Evolutionary conservation across 2,797 vertebrate genomes (phyloP).

Genomic region (Sciaenops ocellatus): DNA sequence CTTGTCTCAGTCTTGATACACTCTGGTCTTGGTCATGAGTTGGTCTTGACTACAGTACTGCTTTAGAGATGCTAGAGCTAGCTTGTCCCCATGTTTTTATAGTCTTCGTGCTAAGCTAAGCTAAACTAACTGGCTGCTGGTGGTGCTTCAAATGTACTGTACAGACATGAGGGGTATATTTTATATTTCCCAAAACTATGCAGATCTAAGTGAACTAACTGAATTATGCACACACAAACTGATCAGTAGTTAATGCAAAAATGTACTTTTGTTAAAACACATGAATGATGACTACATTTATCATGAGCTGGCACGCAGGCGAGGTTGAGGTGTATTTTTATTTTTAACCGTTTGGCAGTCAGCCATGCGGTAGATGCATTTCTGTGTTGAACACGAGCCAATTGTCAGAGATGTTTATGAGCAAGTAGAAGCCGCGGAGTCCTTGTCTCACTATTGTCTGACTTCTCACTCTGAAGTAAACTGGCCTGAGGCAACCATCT

Average conservation of each 20-base stretch:
- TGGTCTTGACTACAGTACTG: no score
- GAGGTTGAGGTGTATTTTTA: constrained; percentile 27
- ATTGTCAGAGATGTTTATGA: constrained; percentile 41
- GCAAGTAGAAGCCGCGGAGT: constrained; percentile 5
- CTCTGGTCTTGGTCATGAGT: no score
- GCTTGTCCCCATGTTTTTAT: not conserved
- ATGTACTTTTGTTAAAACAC: constrained; percentile 29
- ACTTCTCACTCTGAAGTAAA: constrained; percentile 42
- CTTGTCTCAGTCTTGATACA: no score
- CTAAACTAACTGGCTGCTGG: constrained; percentile 8
- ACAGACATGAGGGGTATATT: constrained; percentile 13
- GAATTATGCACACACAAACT: not conserved
- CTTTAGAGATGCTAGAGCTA: not conserved
- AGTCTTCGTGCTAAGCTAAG: not conserved
- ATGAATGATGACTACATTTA: constrained; percentile 31
- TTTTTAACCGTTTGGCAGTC: constrained; percentile 45
- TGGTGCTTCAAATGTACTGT: not conserved
- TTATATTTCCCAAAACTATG: constrained; percentile 24
- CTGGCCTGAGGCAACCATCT: constrained; percentile 35
- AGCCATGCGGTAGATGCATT: constrained; percentile 28
- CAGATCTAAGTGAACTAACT: not conserved
- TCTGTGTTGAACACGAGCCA: constrained; percentile 31
- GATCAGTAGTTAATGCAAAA: constrained; percentile 11
- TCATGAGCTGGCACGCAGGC: constrained; percentile 25
- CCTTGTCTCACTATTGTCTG: constrained; percentile 31